Percentiles rank a stretch among this genome's conserved stretches.
Evolutionary conservation across 1,140 invertebrate genomes (phyloP).

Genomic region (Cotesia typhae): DNA sequence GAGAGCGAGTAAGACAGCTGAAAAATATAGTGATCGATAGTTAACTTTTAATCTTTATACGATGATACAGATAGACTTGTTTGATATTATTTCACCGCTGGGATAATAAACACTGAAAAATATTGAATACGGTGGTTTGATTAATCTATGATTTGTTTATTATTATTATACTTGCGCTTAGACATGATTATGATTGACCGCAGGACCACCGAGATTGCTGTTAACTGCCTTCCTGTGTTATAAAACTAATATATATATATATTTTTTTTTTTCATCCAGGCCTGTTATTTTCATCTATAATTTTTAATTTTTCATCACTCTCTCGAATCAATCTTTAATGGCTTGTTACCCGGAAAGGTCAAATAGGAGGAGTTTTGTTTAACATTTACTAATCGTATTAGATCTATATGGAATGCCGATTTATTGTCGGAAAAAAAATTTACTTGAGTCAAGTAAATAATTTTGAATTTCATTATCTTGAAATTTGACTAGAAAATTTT

Average conservation of each 20-base stretch:
- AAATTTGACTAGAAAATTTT: too few relatives aligned
- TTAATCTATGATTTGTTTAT: constrained; percentile 23
- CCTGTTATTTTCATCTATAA: not conserved
- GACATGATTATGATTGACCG: constrained; percentile 61
- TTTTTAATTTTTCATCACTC: constrained; percentile 17
- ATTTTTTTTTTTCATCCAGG: constrained; percentile 11
- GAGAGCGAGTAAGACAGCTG: not conserved
- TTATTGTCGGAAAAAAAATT: too few relatives aligned
- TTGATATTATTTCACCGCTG: not conserved
- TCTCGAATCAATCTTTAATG: not conserved
- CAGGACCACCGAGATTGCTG: constrained; percentile 56
- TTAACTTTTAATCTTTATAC: too few relatives aligned
- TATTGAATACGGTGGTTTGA: not conserved
- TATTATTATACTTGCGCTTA: constrained; percentile 50
- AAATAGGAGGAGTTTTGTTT: constrained; percentile 11
- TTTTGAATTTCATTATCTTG: too few relatives aligned
- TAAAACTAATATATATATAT: constrained; percentile 10
- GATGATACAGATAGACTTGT: too few relatives aligned
- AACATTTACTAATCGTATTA: constrained; percentile 4
- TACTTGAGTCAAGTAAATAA: too few relatives aligned
- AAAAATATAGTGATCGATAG: not conserved
- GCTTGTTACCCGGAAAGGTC: not conserved
- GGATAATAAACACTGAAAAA: constrained; percentile 23
- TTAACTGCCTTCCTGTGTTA: constrained; percentile 23
- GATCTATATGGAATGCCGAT: not conserved